Conservation (phyloP, 1,140 invertebrate species). For the Listronotus oregonensis region DNA sequence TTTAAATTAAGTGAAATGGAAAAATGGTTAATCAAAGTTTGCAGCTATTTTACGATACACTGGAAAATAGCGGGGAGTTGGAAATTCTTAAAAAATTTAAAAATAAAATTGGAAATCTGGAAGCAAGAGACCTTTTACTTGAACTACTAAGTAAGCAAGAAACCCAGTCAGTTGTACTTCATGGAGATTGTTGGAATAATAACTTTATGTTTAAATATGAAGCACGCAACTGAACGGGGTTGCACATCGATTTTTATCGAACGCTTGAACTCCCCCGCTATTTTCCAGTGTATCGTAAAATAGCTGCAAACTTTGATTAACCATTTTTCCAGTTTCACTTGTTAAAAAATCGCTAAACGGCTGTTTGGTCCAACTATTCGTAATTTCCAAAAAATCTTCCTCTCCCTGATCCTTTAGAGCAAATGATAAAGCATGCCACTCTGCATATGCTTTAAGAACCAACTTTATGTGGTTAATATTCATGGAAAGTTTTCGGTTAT, state of each 20-base stretch:
- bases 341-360: too few species aligned
- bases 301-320: too few species aligned
- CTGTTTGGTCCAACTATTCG: conserved; percentile 20
- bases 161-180: conserved; percentile 31
- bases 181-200: conserved; percentile 48
- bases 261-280: too few species aligned
- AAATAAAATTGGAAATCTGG: conserved; percentile 16
- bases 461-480: conserved; percentile 56
- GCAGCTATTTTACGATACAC: too few species aligned
- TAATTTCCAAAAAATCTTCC: conserved; percentile 26
- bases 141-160: conserved; percentile 31
- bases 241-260: too few species aligned
- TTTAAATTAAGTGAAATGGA: too few species aligned
- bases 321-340: too few species aligned
- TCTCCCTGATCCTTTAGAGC: conserved; percentile 56
- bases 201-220: conserved; percentile 44
- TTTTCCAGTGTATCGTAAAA: too few species aligned
- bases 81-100: conserved; percentile 23
- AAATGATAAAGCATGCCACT: conserved; percentile 61
- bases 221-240: conserved; percentile 28
- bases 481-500: conserved; percentile 56
- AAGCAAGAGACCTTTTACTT: conserved; percentile 14
- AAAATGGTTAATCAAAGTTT: too few species aligned
- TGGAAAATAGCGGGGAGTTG: too few species aligned
- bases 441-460: conserved; percentile 59